phyloP scores from a whole-genome alignment of 2,113 vertebrate species.

The Damaliscus lunatus region DNA sequence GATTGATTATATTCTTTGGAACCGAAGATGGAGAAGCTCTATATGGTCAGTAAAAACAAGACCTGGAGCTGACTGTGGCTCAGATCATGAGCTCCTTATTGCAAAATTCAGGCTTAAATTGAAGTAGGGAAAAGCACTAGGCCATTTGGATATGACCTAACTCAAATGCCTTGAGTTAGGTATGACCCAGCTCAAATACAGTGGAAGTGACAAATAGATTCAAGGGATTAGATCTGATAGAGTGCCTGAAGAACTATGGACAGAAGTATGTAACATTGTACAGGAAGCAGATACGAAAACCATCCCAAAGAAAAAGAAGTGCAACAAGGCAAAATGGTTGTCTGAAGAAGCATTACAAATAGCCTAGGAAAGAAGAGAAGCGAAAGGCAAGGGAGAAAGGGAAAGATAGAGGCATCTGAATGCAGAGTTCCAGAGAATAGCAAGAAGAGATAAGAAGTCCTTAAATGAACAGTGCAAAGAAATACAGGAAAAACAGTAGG shows the following conservation, averaged over 20 bases:
- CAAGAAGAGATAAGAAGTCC: background rate
- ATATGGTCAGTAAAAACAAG: background rate
- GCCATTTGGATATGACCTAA: background rate
- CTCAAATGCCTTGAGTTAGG: background rate
- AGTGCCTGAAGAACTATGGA: background rate
- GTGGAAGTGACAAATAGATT: background rate
- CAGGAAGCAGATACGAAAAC: background rate
- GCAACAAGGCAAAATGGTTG: background rate
- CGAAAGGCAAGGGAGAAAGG: background rate
- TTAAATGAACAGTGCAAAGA: background rate
- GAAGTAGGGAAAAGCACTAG: background rate
- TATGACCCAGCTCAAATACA: background rate
- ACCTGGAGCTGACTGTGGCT: background rate
- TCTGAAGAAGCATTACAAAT: background rate
- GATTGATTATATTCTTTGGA: background rate
- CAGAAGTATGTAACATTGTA: background rate
- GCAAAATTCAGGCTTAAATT: background rate
- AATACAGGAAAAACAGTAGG: background rate
- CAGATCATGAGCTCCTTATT: background rate
- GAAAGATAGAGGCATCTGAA: background rate
- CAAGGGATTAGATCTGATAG: background rate
- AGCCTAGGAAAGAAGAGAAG: background rate
- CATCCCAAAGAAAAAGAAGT: background rate
- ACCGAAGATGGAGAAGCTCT: background rate
- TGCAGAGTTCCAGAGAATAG: background rate